phyloP scores from a whole-genome alignment of 2,113 vertebrate genomes.

The Chaetodon trifascialis region DNA sequence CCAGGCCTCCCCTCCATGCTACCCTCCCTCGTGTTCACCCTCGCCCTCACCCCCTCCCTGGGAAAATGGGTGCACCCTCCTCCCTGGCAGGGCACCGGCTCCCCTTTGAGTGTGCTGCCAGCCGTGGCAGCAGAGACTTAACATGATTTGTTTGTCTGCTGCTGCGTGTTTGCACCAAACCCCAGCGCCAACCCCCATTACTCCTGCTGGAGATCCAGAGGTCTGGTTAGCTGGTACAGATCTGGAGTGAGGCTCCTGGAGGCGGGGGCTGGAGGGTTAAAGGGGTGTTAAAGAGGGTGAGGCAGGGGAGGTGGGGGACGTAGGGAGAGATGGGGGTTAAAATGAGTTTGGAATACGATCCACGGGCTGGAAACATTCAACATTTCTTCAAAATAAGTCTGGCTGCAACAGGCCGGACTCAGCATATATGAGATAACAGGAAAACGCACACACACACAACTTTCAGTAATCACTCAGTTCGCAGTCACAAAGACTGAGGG shows the following conservation, averaged over 20 bases:
- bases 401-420: neutral
- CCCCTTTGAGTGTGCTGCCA: slow-evolving; percentile 75
- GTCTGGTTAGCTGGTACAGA: slow-evolving; percentile 63
- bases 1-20: slow-evolving; percentile 65
- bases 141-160: slow-evolving; percentile 81
- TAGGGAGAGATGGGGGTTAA: slow-evolving; percentile 45
- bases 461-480: slow-evolving; percentile 58
- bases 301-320: slow-evolving; percentile 40
- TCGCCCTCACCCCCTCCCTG: slow-evolving; percentile 76
- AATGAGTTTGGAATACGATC: slow-evolving; percentile 69
- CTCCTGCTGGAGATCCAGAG: slow-evolving; percentile 58
- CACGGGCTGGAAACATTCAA: slow-evolving; percentile 63
- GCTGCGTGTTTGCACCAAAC: slow-evolving; percentile 71
- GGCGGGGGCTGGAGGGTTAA: slow-evolving; percentile 50
- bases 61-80: slow-evolving; percentile 80
- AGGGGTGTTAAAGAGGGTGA: slow-evolving; percentile 69
- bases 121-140: slow-evolving; percentile 77
- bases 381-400: slow-evolving; percentile 53
- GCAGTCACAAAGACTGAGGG: slow-evolving; percentile 44
- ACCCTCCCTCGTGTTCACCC: slow-evolving; percentile 63
- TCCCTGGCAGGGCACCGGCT: slow-evolving; percentile 74
- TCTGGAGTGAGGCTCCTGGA: slow-evolving; percentile 55
- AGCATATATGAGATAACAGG: slow-evolving; percentile 38
- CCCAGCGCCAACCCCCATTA: slow-evolving; percentile 63
- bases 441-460: slow-evolving; percentile 40